Percentiles rank a stretch among this genome's conserved stretches.
Conservation (phyloP, 2,113 vertebrate genomes). For the Xenopus laevis region DNA sequence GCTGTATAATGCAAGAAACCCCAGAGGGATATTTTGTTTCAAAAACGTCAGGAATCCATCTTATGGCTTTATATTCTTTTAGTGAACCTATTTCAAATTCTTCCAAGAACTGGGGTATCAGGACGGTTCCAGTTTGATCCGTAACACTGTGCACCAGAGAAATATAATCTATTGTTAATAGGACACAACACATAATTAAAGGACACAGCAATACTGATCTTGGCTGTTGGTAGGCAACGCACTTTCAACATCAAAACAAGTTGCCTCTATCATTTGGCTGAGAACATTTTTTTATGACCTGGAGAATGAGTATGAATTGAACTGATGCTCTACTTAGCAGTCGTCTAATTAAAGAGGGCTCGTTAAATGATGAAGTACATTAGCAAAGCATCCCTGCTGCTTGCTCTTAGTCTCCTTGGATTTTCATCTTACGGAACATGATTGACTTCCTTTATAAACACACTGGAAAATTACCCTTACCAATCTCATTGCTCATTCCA, state of each 20-base stretch:
- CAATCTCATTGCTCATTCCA: conserved; percentile 1
- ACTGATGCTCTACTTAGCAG: conserved; percentile 51
- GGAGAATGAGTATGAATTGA: conserved; percentile 28
- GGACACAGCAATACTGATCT: too few relatives aligned
- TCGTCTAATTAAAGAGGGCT: conserved; percentile 35
- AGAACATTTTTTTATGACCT: background rate
- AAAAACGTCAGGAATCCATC: too few relatives aligned
- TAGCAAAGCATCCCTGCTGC: conserved; percentile 52
- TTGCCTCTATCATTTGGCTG: background rate
- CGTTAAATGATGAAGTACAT: conserved; percentile 42
- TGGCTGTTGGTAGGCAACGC: too few relatives aligned
- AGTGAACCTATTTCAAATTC: too few relatives aligned
- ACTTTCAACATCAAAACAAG: background rate
- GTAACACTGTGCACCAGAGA: too few relatives aligned
- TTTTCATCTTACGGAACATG: conserved; percentile 39
- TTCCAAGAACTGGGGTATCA: too few relatives aligned
- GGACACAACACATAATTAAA: too few relatives aligned
- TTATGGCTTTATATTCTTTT: too few relatives aligned
- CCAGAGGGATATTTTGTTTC: too few relatives aligned
- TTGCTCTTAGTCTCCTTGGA: conserved; percentile 49
- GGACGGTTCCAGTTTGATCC: too few relatives aligned
- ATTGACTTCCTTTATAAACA: conserved; percentile 47
- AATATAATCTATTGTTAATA: too few relatives aligned
- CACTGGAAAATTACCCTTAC: conserved; percentile 18
- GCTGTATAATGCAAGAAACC: too few relatives aligned